Base-by-base conservation (phyloP, 2,797 vertebrate species). In the Sphenopsis melanotis region DNA sequence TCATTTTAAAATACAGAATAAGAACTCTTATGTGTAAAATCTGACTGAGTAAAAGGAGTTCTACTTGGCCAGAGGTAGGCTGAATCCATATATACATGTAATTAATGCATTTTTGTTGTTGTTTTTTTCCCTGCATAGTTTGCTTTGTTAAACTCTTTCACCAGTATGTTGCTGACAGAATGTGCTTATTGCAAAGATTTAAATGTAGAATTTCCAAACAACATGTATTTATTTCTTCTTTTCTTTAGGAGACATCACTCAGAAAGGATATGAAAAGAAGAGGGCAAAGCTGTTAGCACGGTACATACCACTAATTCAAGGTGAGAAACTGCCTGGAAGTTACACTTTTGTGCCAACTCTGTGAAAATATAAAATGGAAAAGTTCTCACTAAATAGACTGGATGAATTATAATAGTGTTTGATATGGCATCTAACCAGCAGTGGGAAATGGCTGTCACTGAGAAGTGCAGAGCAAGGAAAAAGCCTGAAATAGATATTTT, bases 221-320 rank as follows among this genome's bases (percentile, higher is more conserved):
- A 41, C 29, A 14, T 60, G 14, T 60, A 47, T 87, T 61, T 92
- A 8, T 89, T 95, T 98, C 10, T 93, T 91, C 13, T 5, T 88
- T 90, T 94, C 96, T 98, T 83, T 97, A 99, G 99, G 99, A 94
- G 99, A 99, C 98, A 99, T 99, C 98, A 99, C 99, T 95, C 99
- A 99, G 97, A 99, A 99, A 96, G 99, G 99, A 92, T 99, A 99
- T 98, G 99, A 99, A 96, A 99, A 99, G 98, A 99, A 99, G 98
- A 98, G 99, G 97, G 98, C 99, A 78, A 99, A 99, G 97, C 98
- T 99, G 76, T 97, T 99, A 93, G 99, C 98, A 68, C 99, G 99
- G 18, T 99, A 99, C 96, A 98, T 99, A 97, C 99, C 99, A 22
- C 99, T 99, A 97, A 98, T 98, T 89, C 99, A 99, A 99, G 99